Conservation (phyloP, 2,888 invertebrate species). For the Epinotia brunnichana region DNA sequence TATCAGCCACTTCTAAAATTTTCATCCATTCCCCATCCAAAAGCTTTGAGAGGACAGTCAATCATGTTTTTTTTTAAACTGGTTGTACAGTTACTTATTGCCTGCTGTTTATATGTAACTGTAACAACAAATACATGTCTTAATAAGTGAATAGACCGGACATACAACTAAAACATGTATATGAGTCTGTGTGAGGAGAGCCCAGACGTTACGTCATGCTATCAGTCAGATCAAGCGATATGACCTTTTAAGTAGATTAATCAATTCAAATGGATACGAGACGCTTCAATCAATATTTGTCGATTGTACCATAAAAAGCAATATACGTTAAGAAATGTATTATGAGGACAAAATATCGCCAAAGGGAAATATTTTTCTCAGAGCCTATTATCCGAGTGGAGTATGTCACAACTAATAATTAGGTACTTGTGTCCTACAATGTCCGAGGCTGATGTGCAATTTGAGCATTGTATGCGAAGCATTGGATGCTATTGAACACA, state of each 20-base stretch:
- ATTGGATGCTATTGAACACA: slow-evolving; percentile 17
- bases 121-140: too few relatives aligned
- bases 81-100: background rate
- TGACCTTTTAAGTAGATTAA: slow-evolving; percentile 22
- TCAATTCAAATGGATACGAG: slow-evolving; percentile 20
- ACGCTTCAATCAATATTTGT: slow-evolving; percentile 21
- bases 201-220: slow-evolving; percentile 6
- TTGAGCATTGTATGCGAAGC: slow-evolving; percentile 23
- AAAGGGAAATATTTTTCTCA: slow-evolving; percentile 27
- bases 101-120: too few relatives aligned
- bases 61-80: too few relatives aligned
- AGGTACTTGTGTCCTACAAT: slow-evolving; percentile 20
- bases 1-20: too few relatives aligned
- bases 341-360: slow-evolving; percentile 18
- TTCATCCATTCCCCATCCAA: too few relatives aligned
- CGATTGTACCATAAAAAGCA: slow-evolving; percentile 8
- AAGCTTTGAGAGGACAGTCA: too few relatives aligned
- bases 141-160: background rate
- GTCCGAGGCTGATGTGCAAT: slow-evolving; percentile 28
- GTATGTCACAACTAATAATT: slow-evolving; percentile 34
- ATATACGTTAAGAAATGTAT: slow-evolving; percentile 27
- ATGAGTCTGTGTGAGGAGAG: slow-evolving; percentile 14
- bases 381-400: slow-evolving; percentile 26
- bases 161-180: background rate
- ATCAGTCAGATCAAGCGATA: slow-evolving; percentile 22